Conservation (phyloP, 2,797 vertebrate species). For the Phrynocephalus vlangalii region DNA sequence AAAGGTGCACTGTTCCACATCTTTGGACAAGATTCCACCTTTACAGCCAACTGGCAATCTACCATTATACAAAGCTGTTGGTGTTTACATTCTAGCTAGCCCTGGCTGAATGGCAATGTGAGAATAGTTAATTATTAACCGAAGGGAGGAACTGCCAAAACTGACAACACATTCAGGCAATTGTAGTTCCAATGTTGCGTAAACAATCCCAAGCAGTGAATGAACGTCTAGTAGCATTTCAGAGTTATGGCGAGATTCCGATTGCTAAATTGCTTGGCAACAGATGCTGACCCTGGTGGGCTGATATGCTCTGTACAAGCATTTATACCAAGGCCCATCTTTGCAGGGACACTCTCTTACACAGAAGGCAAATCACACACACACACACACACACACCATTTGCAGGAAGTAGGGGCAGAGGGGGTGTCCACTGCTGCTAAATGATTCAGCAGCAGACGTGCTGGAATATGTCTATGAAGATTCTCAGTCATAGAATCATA, state of each 20-base stretch:
- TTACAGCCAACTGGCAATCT: slow-evolving; percentile 9
- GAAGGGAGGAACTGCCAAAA: not conserved
- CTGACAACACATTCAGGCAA: not conserved
- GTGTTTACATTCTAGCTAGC: slow-evolving; percentile 11
- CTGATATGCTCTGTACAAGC: not conserved
- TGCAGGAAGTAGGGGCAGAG: not conserved
- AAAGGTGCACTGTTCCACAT: not conserved
- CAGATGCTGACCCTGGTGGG: not conserved
- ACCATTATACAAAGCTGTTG: not conserved
- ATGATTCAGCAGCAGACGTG: slow-evolving; percentile 40
- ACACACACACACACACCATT: not conserved
- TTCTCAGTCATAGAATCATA: too few species aligned
- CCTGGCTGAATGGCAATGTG: slow-evolving; percentile 7
- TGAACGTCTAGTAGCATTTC: not conserved
- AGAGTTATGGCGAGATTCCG: not conserved
- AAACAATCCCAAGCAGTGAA: not conserved
- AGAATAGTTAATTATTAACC: slow-evolving; percentile 24
- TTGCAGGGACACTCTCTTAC: slow-evolving; percentile 24
- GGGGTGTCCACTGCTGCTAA: slow-evolving; percentile 9
- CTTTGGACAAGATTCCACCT: not conserved
- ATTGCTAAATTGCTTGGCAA: slow-evolving; percentile 27
- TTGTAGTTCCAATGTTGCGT: not conserved
- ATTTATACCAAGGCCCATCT: not conserved
- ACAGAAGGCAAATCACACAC: not conserved
- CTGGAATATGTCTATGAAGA: not conserved